These are phyloP conservation scores for Potorous gilbertii DNA, from an alignment of 2,797 vertebrate genomes.

Conservation along the genomic window DNA sequence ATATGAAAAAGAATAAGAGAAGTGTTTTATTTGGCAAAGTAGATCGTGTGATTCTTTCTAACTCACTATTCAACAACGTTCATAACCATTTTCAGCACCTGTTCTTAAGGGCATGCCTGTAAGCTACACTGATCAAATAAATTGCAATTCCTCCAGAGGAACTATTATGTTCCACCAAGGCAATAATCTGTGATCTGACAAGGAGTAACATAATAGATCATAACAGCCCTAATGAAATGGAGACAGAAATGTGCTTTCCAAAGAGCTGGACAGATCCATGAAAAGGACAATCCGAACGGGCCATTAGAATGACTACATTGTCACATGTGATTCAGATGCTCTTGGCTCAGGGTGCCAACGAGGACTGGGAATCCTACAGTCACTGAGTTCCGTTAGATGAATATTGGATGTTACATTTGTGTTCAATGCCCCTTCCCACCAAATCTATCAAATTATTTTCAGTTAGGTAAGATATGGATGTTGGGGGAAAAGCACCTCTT, in stretches of 20 bases:
- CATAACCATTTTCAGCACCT: conserved; percentile 18
- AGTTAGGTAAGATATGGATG: neutral
- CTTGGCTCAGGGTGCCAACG: neutral
- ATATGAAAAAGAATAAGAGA: conserved; percentile 15
- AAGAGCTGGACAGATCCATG: neutral
- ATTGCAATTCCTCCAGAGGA: conserved; percentile 14
- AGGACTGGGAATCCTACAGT: neutral
- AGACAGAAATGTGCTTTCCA: neutral
- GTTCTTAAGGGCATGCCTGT: rapidly evolving
- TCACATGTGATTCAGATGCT: neutral
- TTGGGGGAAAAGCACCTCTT: neutral
- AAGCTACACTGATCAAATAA: neutral
- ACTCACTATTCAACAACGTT: conserved; percentile 51
- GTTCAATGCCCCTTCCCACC: too few species aligned
- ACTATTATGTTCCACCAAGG: rapidly evolving
- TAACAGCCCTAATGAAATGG: conserved; percentile 58
- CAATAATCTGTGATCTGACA: neutral
- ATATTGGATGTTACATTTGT: too few species aligned
- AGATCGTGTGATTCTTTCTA: conserved; percentile 30
- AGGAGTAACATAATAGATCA: conserved; percentile 41
- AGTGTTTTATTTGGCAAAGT: conserved; percentile 58
- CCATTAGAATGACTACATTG: too few species aligned
- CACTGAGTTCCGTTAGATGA: neutral
- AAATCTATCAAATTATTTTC: neutral
- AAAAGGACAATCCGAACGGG: neutral